These are phyloP conservation scores for Distichodus sexfasciatus DNA, from an alignment of 2,797 vertebrate species.

Conservation along the genomic window DNA sequence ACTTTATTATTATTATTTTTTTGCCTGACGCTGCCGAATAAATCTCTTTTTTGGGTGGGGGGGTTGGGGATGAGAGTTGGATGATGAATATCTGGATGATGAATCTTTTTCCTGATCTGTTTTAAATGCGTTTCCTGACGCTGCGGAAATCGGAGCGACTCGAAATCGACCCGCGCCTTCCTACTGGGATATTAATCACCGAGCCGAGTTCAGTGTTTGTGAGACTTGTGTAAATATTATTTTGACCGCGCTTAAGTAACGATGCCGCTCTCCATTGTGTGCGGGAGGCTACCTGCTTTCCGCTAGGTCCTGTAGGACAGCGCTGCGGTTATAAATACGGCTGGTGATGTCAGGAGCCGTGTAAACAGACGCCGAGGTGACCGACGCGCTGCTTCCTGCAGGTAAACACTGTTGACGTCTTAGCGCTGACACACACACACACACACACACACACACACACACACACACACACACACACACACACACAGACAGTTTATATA, in stretches of 20 bases:
- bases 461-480: too few species aligned
- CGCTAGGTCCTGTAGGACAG: constrained; percentile 15
- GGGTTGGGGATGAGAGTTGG: too few species aligned
- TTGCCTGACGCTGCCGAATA: too few species aligned
- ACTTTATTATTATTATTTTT: too few species aligned
- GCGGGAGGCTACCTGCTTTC: constrained; percentile 28
- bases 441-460: too few species aligned
- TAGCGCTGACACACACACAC: too few species aligned
- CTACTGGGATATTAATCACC: constrained; percentile 27
- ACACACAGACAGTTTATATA: constrained; percentile 58
- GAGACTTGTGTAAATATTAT: not conserved
- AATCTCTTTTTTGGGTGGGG: too few species aligned
- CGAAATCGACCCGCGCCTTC: not conserved
- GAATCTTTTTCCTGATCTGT: constrained; percentile 21
- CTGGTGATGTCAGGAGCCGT: constrained; percentile 65
- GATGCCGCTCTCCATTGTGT: constrained; percentile 14
- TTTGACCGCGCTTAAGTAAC: not conserved
- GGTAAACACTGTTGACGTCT: constrained; percentile 79
- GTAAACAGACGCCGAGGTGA: constrained; percentile 76
- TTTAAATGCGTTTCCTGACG: constrained; percentile 36
- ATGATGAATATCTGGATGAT: not conserved
- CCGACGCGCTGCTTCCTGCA: constrained; percentile 76
- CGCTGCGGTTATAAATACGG: constrained; percentile 38
- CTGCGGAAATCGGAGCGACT: not conserved
- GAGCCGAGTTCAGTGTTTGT: not conserved